These are phyloP conservation scores for Prinia subflava DNA, from an alignment of 2,113 vertebrate species.

Conservation along the genomic window DNA sequence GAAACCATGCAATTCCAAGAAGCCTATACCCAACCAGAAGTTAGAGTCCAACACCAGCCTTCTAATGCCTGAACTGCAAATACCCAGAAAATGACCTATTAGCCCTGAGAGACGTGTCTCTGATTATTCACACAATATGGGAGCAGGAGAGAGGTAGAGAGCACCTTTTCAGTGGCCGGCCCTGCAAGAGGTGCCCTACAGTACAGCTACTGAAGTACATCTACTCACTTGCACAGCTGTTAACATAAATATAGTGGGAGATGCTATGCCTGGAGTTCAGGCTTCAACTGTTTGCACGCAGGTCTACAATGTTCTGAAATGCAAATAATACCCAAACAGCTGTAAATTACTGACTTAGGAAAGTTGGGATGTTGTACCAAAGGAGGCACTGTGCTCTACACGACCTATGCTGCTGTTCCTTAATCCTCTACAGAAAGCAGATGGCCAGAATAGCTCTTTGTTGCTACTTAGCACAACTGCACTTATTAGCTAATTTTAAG, in stretches of 20 bases:
- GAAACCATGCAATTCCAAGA: not conserved
- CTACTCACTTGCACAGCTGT: not conserved
- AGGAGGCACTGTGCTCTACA: not conserved
- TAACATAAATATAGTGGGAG: not conserved
- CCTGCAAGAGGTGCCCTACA: not conserved
- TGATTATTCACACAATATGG: fast-evolving
- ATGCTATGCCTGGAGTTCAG: not conserved
- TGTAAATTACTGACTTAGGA: not conserved
- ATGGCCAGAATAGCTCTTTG: not conserved
- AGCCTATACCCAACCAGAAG: not conserved
- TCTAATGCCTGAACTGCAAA: not conserved
- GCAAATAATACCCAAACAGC: not conserved
- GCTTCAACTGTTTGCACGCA: not conserved
- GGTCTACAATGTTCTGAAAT: not conserved
- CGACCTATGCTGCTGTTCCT: not conserved
- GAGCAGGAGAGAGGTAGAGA: not conserved
- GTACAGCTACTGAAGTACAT: no score
- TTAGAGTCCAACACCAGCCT: not conserved
- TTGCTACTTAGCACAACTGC: not conserved
- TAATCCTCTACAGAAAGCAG: not conserved
- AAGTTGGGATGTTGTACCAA: not conserved
- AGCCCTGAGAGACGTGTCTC: not conserved
- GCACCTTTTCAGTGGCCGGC: not conserved
- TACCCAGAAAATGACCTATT: not conserved
- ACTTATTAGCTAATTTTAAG: not conserved